phyloP scores from a whole-genome alignment of 2,888 invertebrate genomes.

The Fragum whitleyi region DNA sequence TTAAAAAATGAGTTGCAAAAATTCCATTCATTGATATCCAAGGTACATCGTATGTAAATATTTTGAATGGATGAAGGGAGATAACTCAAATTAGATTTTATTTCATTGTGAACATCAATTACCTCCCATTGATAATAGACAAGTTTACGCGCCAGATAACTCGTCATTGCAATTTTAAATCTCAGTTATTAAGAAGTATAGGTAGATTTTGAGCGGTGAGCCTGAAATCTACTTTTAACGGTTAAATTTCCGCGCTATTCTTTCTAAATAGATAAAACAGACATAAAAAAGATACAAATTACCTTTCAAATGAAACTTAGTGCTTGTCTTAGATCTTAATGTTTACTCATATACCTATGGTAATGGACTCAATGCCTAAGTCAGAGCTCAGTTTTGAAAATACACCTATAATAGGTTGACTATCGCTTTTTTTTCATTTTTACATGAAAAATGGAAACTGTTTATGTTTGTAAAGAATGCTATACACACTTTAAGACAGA shows the following conservation, averaged over 20 bases:
- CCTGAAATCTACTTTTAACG: too few species aligned
- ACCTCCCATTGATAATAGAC: not conserved
- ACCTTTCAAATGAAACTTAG: too few species aligned
- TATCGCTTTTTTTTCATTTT: constrained; percentile 3
- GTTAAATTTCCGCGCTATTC: too few species aligned
- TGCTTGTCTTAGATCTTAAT: too few species aligned
- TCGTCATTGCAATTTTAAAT: not conserved
- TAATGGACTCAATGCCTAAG: too few species aligned
- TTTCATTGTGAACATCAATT: not conserved
- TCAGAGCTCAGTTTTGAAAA: too few species aligned
- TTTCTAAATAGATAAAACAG: too few species aligned
- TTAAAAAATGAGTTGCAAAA: not conserved
- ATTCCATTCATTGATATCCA: not conserved
- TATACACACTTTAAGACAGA: not conserved
- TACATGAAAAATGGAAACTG: not conserved
- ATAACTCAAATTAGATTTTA: constrained; percentile 4
- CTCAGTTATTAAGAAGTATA: not conserved
- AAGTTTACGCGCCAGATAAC: not conserved
- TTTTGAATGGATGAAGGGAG: constrained; percentile 4
- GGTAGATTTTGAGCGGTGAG: too few species aligned
- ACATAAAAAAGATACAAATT: too few species aligned
- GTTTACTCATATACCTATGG: too few species aligned
- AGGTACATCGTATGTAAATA: not conserved
- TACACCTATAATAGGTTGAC: not conserved
- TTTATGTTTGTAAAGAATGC: constrained; percentile 4